These are phyloP conservation scores for Elegia similella DNA, from an alignment of 2,888 invertebrate species.

Conservation along the genomic window DNA sequence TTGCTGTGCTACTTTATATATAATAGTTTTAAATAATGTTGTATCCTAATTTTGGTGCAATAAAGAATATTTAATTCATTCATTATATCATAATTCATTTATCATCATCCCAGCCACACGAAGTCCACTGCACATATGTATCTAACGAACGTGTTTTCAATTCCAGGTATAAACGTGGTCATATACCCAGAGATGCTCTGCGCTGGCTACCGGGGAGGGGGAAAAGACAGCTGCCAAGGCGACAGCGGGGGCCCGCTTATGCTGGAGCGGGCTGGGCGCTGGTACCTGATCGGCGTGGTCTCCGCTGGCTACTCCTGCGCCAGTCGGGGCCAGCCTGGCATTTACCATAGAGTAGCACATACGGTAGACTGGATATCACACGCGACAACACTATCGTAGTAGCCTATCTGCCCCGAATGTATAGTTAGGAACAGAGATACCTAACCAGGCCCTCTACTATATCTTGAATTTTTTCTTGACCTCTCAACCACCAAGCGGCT, in stretches of 20 bases:
- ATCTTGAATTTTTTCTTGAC: too few species aligned
- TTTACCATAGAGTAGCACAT: slow-evolving; percentile 95
- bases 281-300: slow-evolving; percentile 95
- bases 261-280: slow-evolving; percentile 92
- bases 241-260: slow-evolving; percentile 95
- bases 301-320: slow-evolving; percentile 97
- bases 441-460: too few species aligned
- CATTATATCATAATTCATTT: too few species aligned
- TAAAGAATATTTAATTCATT: too few species aligned
- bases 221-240: slow-evolving; percentile 90
- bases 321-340: slow-evolving; percentile 95
- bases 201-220: slow-evolving; percentile 94
- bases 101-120: too few species aligned
- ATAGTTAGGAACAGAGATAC: too few species aligned
- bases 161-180: slow-evolving; percentile 90
- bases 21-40: too few species aligned
- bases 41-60: too few species aligned
- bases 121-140: neutral
- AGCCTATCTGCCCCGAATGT: too few species aligned
- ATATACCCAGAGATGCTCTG: slow-evolving; percentile 98
- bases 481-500: too few species aligned
- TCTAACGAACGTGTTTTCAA: slow-evolving; percentile 3
- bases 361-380: slow-evolving; percentile 96
- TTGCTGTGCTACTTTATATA: too few species aligned
- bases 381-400: slow-evolving; percentile 74